Evolutionary conservation across 2,797 vertebrate species (phyloP), one percentile per base, ranked within the genome.

Genomic region (Schizopygopsis malacanthus): DNA sequence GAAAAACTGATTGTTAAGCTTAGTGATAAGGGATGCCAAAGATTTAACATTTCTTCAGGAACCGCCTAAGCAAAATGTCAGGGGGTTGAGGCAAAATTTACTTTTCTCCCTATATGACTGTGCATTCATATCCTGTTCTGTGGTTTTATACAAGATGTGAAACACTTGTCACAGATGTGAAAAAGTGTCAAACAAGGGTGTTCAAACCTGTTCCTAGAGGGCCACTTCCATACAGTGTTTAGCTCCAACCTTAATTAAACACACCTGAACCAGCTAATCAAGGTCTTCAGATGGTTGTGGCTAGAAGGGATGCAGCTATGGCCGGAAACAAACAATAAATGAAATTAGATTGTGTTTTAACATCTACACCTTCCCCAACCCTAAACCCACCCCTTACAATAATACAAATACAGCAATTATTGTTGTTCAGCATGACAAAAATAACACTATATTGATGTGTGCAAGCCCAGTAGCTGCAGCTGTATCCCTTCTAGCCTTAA

Each of bases 231-330:
- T 65, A 13, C 6, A 65, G 61, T 65, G 61, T 33, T 33, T 16
- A 65, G 25, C 61, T 33, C 6, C 25, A 65, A 33, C 6, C 61
- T 25, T 65, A 65, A 33, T 65, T 65, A 65, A 65, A 65, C 61
- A 65, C 61, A 65, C 61, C 61, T 33, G 61, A 65, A 65, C 61
- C 61, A 65, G 61, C 61, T 65, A 65, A 65, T 65, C 61, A 65
- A 65, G 25, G 25, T 65, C 28, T 65, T 65, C 25, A 65, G 61
- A 11, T 4, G 3, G 56, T 22, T 59, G 56, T 22, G 56, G 56
- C 56, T n/a, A n/a, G 9, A 59, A 59, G 22, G 56, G 56, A 59
- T 59, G n/a, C 56, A 59, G 56, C 3, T n/a, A 59, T n/a, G 22
- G 9, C 9, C 9, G 22, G 56, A 59, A 59, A 59, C 56, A 10